phyloP scores from a whole-genome alignment of 2,888 invertebrate genomes.

The Hypselothyrea guttata region DNA sequence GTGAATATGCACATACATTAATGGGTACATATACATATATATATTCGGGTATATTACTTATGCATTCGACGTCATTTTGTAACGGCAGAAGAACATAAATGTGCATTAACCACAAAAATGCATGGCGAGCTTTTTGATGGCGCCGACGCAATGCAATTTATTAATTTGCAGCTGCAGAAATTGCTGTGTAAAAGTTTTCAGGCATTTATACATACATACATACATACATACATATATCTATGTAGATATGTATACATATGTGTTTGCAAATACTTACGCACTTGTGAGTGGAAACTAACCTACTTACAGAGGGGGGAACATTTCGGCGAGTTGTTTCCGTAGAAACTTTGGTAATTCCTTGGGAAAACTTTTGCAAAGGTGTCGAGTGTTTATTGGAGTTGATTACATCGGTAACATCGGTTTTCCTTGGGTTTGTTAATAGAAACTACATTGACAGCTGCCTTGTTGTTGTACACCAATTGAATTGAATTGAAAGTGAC shows the following conservation, averaged over 20 bases:
- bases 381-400: constrained; percentile 25
- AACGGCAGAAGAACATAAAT: constrained; percentile 24
- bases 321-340: constrained; percentile 13
- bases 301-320: neutral
- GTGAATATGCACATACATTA: too few species aligned
- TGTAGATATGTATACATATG: too few species aligned
- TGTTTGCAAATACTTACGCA: too few species aligned
- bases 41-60: too few species aligned
- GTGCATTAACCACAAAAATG: constrained; percentile 53
- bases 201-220: neutral
- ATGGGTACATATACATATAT: too few species aligned
- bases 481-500: constrained; percentile 5
- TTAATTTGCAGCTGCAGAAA: constrained; percentile 56
- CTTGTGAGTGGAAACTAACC: too few species aligned
- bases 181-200: constrained; percentile 32
- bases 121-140: constrained; percentile 44
- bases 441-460: constrained; percentile 56
- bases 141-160: constrained; percentile 53
- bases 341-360: constrained; percentile 65
- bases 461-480: constrained; percentile 17
- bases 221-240: neutral
- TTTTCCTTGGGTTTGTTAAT: constrained; percentile 25
- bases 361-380: constrained; percentile 54
- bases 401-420: neutral
- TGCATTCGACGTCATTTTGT: too few species aligned